Evolutionary conservation across 2,888 invertebrate species (phyloP).

Genomic region (Lithophane leautieri): DNA sequence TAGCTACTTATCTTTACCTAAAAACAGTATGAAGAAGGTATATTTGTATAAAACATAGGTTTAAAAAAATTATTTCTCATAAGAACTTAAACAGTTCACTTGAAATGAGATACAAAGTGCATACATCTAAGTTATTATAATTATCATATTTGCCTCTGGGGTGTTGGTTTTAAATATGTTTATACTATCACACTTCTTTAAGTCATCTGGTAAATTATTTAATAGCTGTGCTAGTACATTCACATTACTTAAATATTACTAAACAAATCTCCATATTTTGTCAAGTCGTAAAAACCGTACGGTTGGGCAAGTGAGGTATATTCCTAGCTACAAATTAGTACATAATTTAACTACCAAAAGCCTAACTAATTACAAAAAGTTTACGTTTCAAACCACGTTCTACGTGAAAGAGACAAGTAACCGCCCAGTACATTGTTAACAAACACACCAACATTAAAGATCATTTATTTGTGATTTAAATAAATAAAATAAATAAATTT

Average conservation of each 20-base stretch:
- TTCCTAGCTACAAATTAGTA: background rate
- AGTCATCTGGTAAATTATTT: too few species aligned
- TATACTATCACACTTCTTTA: too few species aligned
- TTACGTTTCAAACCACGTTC: background rate
- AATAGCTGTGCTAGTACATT: too few species aligned
- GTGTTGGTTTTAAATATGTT: too few species aligned
- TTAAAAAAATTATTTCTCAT: too few species aligned
- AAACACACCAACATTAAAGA: background rate
- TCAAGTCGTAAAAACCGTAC: background rate
- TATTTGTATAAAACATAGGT: too few species aligned
- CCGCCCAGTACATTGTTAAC: background rate
- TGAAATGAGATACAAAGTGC: too few species aligned
- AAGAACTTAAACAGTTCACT: too few species aligned
- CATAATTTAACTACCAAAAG: background rate
- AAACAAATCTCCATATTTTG: background rate
- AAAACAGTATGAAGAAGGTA: background rate
- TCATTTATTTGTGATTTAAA: background rate
- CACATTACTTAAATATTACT: background rate
- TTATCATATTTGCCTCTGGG: too few species aligned
- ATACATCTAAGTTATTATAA: too few species aligned
- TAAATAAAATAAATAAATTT: too few species aligned
- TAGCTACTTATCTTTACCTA: background rate
- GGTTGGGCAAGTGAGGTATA: background rate
- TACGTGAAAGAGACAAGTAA: too few species aligned
- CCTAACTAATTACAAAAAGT: background rate